Percentiles rank a stretch among this genome's conserved stretches.
phyloP scores from a whole-genome alignment of 2,888 invertebrate genomes.

The Pristionchus entomophagus region DNA sequence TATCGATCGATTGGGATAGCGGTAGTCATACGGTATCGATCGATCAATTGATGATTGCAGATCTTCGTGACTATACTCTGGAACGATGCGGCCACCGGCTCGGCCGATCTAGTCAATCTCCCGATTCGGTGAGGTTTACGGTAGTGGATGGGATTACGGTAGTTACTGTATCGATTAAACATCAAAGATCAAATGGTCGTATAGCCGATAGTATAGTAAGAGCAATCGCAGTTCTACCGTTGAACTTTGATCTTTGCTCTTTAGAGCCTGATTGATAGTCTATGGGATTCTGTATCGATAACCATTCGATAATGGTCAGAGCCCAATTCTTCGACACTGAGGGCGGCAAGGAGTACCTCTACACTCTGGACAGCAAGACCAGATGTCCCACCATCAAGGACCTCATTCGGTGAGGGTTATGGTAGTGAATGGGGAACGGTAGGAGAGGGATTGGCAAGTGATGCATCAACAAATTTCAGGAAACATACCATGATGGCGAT shows the following conservation, averaged over 20 bases:
- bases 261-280: no score
- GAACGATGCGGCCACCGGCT: no score
- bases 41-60: not conserved
- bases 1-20: not conserved
- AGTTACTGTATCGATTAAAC: not conserved
- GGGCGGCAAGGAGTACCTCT: not conserved
- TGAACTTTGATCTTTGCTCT: no score
- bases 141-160: not conserved
- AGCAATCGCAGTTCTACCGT: no score
- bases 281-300: not conserved
- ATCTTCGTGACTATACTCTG: constrained; percentile 11
- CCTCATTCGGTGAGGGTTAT: not conserved
- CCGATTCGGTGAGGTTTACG: constrained; percentile 2
- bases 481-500: constrained; percentile 23
- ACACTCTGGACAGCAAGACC: constrained; percentile 20
- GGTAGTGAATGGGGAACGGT: not conserved
- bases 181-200: no score
- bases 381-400: constrained; percentile 12
- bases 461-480: not conserved
- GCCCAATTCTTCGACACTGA: no score
- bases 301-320: no score
- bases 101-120: not conserved
- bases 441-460: not conserved
- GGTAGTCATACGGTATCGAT: not conserved
- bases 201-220: no score